Conservation (phyloP, 2,888 invertebrate species). For the Plagiodera versicolora region DNA sequence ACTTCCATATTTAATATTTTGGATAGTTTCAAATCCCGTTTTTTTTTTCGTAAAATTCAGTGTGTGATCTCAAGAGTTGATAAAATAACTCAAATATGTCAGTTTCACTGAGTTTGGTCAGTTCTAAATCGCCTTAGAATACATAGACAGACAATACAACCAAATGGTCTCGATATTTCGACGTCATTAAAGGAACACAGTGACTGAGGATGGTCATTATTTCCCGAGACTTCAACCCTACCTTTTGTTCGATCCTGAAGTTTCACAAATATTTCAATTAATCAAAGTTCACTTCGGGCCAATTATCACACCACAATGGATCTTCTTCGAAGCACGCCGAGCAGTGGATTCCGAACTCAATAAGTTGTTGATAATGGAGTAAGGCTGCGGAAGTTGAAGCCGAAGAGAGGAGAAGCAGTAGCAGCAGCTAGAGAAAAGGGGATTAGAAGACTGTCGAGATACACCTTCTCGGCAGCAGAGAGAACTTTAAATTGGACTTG, state of each 20-base stretch:
- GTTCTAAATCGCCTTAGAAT: too few species aligned
- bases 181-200: too few species aligned
- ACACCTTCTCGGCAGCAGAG: constrained; percentile 38
- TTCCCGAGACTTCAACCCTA: background rate
- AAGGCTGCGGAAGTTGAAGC: constrained; percentile 14
- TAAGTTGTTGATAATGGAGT: constrained; percentile 32
- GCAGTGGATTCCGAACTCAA: constrained; percentile 26
- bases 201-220: background rate
- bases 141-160: too few species aligned
- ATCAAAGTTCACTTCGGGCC: constrained; percentile 22
- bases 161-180: too few species aligned
- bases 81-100: too few species aligned
- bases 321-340: constrained; percentile 24
- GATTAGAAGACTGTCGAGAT: constrained; percentile 28
- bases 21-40: too few species aligned
- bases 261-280: constrained; percentile 25
- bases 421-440: constrained; percentile 8
- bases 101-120: too few species aligned
- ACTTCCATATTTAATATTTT: too few species aligned
- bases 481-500: constrained; percentile 47
- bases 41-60: too few species aligned
- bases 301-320: constrained; percentile 24
- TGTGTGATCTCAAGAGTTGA: too few species aligned
- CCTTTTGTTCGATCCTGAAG: background rate
- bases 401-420: background rate